Conservation (phyloP, 2,888 invertebrate genomes). For the Xanthorhoe spadicearia region DNA sequence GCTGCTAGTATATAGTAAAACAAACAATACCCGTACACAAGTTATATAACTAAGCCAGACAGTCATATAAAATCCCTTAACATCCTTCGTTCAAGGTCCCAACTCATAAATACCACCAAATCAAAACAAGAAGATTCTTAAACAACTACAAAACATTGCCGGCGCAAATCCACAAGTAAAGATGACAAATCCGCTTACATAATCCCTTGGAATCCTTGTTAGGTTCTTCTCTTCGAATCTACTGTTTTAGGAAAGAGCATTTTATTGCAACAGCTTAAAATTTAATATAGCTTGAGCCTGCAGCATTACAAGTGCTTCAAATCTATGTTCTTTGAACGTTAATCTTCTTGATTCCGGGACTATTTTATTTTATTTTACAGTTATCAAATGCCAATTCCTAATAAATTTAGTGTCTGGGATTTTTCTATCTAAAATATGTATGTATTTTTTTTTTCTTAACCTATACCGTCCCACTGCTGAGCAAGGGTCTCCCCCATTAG, state of each 20-base stretch:
- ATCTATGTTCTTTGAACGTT: no score
- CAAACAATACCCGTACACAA: no score
- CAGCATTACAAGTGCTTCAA: no score
- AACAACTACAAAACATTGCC: conserved; percentile 32
- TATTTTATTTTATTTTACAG: no score
- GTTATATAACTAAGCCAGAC: background rate
- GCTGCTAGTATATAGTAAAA: no score
- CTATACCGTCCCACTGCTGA: no score
- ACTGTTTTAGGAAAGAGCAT: background rate
- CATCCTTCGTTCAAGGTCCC: background rate
- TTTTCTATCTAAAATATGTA: no score
- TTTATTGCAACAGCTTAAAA: background rate
- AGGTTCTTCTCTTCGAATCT: conserved; percentile 7
- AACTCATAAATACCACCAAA: conserved; percentile 15
- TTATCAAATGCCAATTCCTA: no score
- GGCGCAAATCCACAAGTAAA: conserved; percentile 25
- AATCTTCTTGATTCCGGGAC: no score
- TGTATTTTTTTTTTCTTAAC: no score
- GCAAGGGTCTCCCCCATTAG: no score
- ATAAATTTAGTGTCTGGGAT: no score
- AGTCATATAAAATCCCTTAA: background rate
- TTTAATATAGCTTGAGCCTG: background rate
- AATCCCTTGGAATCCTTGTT: conserved; percentile 22
- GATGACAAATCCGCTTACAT: conserved; percentile 33
- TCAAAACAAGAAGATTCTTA: conserved; percentile 27